Evolutionary conservation across 2,113 vertebrate genomes (phyloP).

Genomic region (Corvus hawaiiensis): DNA sequence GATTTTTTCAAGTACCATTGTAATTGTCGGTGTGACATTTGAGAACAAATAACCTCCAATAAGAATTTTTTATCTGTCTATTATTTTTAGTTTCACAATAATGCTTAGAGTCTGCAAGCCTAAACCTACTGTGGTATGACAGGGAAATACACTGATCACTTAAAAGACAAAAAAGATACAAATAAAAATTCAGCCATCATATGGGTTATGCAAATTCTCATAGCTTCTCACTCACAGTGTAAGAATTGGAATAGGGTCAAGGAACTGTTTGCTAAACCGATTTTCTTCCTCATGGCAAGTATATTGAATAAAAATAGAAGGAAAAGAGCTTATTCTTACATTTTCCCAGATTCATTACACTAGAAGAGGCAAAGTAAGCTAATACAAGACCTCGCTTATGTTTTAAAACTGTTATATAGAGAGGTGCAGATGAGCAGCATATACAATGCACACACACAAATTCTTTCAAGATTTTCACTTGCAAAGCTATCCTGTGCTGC

Average conservation of each 20-base stretch:
- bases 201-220: fast-evolving
- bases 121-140: not conserved
- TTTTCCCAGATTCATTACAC: not conserved
- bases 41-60: not conserved
- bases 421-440: not conserved
- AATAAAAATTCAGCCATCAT: not conserved
- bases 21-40: not conserved
- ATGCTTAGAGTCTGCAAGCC: not conserved
- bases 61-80: not conserved
- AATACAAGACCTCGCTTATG: not conserved
- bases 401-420: not conserved
- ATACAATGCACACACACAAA: not conserved
- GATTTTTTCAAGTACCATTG: not conserved
- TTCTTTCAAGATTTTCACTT: not conserved
- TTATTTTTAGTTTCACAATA: not conserved
- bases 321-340: not conserved
- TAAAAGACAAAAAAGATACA: not conserved
- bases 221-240: not conserved
- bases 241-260: not conserved
- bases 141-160: not conserved
- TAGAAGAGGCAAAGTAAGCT: not conserved
- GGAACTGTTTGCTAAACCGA: not conserved
- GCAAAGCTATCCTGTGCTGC: not conserved
- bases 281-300: not conserved
- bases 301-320: not conserved